Conservation (phyloP, 1,140 invertebrate genomes). For the Maniola jurtina region DNA sequence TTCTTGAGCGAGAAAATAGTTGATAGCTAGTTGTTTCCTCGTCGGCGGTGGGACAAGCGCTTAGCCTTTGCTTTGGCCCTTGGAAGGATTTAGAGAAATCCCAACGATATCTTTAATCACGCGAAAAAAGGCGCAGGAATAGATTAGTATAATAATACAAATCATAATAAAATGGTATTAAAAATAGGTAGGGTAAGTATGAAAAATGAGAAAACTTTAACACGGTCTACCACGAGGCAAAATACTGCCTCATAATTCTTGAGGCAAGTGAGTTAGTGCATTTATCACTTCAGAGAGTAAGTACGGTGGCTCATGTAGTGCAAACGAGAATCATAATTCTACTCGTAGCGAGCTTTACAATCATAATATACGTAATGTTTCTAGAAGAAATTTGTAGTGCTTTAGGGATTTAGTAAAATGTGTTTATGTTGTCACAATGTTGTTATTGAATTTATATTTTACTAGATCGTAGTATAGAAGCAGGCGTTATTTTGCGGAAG, state of each 20-base stretch:
- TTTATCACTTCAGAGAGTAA: constrained; percentile 14
- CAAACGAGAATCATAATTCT: constrained; percentile 18
- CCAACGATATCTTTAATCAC: no score
- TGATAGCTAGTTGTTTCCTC: no score
- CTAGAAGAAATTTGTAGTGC: neutral
- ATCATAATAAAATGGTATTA: no score
- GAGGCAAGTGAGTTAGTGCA: constrained; percentile 8
- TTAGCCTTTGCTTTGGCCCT: no score
- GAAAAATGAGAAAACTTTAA: neutral
- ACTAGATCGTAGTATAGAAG: no score
- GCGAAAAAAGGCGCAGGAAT: no score
- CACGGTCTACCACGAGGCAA: neutral
- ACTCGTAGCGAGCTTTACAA: constrained; percentile 14
- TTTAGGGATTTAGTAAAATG: neutral
- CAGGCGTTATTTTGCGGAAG: no score
- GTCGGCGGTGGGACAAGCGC: no score
- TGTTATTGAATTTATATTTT: neutral
- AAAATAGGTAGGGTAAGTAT: neutral
- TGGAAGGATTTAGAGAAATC: no score
- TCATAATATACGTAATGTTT: neutral
- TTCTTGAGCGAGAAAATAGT: no score
- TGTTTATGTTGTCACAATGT: neutral
- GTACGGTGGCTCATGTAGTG: constrained; percentile 8
- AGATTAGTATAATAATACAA: no score
- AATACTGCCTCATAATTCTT: constrained; percentile 10